A percentile compares a stretch with the other conserved stretches of the same genome.
These are phyloP conservation scores for Cataglyphis livida DNA, from an alignment of 2,888 invertebrate genomes.

Conservation along the genomic window DNA sequence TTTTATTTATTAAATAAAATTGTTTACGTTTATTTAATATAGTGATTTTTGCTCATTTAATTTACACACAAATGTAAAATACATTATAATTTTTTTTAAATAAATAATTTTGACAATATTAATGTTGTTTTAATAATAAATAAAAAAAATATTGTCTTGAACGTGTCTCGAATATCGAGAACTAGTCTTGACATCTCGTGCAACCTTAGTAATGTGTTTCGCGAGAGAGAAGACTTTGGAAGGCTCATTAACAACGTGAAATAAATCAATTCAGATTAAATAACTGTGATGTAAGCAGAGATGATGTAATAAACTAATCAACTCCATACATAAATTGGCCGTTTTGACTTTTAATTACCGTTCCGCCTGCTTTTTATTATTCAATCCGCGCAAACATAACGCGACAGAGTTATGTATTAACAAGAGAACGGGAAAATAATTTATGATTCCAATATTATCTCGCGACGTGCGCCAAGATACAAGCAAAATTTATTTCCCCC, in stretches of 20 bases:
- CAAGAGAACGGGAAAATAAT: background rate
- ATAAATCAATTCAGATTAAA: slow-evolving; percentile 12
- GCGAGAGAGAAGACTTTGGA: slow-evolving; percentile 1
- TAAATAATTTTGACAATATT: too few species aligned
- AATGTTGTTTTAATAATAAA: too few species aligned
- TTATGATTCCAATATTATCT: background rate
- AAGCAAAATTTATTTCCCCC: background rate
- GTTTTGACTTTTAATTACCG: slow-evolving; percentile 5
- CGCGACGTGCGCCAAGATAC: background rate
- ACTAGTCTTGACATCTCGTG: too few species aligned
- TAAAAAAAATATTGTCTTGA: too few species aligned
- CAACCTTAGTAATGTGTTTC: background rate
- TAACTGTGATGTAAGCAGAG: background rate
- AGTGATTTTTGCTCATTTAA: too few species aligned
- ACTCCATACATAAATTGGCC: background rate
- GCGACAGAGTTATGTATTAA: background rate
- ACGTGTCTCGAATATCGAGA: too few species aligned
- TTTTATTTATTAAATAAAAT: too few species aligned
- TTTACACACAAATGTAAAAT: too few species aligned
- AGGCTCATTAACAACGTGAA: background rate
- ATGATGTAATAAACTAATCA: slow-evolving; percentile 1
- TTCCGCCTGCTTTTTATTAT: background rate
- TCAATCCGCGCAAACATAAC: background rate
- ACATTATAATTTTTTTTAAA: too few species aligned
- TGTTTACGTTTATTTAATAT: too few species aligned